Conservation (phyloP, 2,888 invertebrate genomes). For the Atrina japonica region DNA sequence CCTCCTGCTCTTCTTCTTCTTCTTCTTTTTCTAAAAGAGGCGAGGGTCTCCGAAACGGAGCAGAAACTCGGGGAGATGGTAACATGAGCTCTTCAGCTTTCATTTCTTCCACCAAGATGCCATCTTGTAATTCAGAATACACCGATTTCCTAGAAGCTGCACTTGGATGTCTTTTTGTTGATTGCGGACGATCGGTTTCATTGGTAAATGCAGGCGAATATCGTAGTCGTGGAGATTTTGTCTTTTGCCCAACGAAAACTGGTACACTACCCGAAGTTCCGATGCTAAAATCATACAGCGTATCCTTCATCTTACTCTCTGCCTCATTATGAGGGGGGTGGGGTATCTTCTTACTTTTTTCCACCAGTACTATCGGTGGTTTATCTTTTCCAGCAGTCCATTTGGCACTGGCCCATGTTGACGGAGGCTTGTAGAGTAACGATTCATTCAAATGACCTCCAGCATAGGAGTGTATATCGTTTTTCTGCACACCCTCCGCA, state of each 20-base stretch:
- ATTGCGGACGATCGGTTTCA: conserved; percentile 22
- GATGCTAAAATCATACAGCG: conserved; percentile 72
- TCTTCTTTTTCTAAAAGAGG: conserved; percentile 27
- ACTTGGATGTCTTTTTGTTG: conserved; percentile 40
- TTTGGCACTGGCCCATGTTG: conserved; percentile 40
- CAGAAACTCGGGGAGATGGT: conserved; percentile 40
- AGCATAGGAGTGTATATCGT: conserved; percentile 73
- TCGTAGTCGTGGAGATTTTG: conserved; percentile 5
- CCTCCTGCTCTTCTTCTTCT: conserved; percentile 34
- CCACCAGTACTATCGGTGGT: conserved; percentile 2
- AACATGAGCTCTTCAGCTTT: conserved; percentile 68
- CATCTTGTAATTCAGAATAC: conserved; percentile 67
- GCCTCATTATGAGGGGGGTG: neutral
- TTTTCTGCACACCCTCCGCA: conserved; percentile 70
- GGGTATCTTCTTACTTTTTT: neutral
- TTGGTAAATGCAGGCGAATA: conserved; percentile 1
- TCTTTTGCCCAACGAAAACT: conserved; percentile 31
- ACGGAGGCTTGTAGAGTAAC: conserved; percentile 56
- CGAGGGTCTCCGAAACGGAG: neutral
- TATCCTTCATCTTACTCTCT: conserved; percentile 64
- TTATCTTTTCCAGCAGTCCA: conserved; percentile 41
- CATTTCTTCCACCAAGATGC: conserved; percentile 72
- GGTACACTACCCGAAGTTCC: conserved; percentile 74
- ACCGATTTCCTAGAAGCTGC: conserved; percentile 57
- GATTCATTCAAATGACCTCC: conserved; percentile 78